Base-by-base conservation (phyloP, 2,113 vertebrate species). In the Nyctereutes procyonoides region DNA sequence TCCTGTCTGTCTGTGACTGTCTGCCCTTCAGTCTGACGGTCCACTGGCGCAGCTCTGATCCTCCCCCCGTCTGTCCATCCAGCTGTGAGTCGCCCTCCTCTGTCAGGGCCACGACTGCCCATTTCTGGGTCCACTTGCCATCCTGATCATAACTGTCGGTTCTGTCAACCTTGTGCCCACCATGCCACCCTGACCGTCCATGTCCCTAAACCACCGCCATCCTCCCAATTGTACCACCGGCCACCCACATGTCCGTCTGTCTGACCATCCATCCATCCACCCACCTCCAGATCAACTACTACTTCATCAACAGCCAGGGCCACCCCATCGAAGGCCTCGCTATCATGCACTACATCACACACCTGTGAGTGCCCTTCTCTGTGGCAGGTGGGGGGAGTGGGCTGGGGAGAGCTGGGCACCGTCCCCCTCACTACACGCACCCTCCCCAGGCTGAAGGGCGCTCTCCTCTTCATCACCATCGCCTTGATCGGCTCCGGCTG, bases 301-400 rank as follows among this genome's bases (percentile, higher is more conserved):
- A 99, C 98, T 99, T 99, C 98, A 99, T 99, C 98, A 99, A 99
- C 98, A 99, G 97, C 1, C 95, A 99, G 97, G 99, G 99, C 1
- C 98, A 98, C 86, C 99, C 99, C 51, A 99, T 99, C 13, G 99
- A 99, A 96, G 99, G 99, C 98, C 99, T 98, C 98, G 99, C 99
- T 0, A 98, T 99, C 97, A 99, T 99, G 99, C 99, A 99, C 96
- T 99, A 99, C 92, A 99, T 99, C 98, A 99, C 99, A 1, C 99
- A 99, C 95, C 97, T 99, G 99, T 99, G 98, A 99, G 99, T 98
- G 79, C 26, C 35, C 26, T 1, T 10, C 55, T 24, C 69, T 38
- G 69, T 58, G 79, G 95, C 13, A 14, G 71, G 77, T 17, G n/a
- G 81, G 77, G 74, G 20, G 30, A 26, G 83, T 0, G 0, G 35